Conservation (phyloP, 2,888 invertebrate species). For the Philereme transversata region DNA sequence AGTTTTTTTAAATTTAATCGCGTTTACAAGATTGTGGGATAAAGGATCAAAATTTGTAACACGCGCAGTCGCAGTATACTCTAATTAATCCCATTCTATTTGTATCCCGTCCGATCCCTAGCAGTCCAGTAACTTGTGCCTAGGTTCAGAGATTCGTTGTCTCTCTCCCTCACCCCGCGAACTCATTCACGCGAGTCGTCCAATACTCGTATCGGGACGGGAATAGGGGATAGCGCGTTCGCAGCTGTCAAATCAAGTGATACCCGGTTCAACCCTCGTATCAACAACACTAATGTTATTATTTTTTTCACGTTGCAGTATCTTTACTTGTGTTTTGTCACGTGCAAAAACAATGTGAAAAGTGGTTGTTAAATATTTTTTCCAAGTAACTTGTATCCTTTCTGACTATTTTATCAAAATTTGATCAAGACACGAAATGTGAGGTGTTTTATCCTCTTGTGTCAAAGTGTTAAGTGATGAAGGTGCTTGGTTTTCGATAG, state of each 20-base stretch:
- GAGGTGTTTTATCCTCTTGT: conserved; percentile 64
- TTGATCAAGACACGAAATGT: conserved; percentile 74
- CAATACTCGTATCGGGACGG: conserved; percentile 78
- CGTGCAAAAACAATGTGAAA: conserved; percentile 84
- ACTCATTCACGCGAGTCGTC: conserved; percentile 72
- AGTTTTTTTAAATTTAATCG: conserved; percentile 33
- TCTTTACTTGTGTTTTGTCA: conserved; percentile 83
- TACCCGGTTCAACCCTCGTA: conserved; percentile 53
- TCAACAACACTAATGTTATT: conserved; percentile 48
- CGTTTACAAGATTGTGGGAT: conserved; percentile 26
- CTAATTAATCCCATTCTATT: conserved; percentile 75
- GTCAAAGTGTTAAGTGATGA: conserved; percentile 77
- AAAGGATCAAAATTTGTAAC: conserved; percentile 51
- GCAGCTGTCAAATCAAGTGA: conserved; percentile 82
- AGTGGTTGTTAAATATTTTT: conserved; percentile 83
- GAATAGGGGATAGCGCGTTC: conserved; percentile 78
- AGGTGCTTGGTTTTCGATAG: conserved; percentile 65
- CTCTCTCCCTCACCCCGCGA: conserved; percentile 59
- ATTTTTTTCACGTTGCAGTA: conserved; percentile 70
- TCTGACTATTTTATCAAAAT: conserved; percentile 61
- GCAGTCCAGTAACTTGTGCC: conserved; percentile 59
- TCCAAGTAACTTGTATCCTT: conserved; percentile 82
- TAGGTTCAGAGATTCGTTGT: conserved; percentile 61
- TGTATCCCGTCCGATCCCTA: conserved; percentile 70
- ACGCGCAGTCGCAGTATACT: conserved; percentile 61